Evolutionary conservation across 2,888 invertebrate genomes (phyloP).

Genomic region (Gibbula magus): DNA sequence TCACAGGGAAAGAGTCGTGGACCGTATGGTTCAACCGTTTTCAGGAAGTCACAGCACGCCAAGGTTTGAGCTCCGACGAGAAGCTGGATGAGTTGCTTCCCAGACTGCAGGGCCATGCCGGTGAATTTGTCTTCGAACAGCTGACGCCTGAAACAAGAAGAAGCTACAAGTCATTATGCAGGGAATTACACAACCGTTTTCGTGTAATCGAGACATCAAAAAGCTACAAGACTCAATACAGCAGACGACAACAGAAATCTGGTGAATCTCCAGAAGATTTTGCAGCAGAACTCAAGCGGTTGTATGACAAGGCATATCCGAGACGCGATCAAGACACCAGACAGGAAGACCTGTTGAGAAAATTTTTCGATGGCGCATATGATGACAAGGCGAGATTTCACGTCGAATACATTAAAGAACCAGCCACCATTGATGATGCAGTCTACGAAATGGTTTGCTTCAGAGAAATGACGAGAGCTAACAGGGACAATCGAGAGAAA

Average conservation of each 20-base stretch:
- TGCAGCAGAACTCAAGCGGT: constrained; percentile 36
- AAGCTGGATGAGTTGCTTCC: background rate
- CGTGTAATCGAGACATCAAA: background rate
- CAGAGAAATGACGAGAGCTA: constrained; percentile 22
- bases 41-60: background rate
- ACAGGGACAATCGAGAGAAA: background rate
- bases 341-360: constrained; percentile 36
- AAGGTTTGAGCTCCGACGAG: background rate
- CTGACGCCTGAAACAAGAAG: too few relatives aligned
- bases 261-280: background rate
- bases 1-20: constrained; percentile 2
- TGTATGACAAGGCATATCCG: background rate
- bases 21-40: background rate
- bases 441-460: constrained; percentile 26
- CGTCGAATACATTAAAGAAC: too few relatives aligned
- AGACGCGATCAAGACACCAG: constrained; percentile 33
- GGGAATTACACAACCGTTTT: background rate
- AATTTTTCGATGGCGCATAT: constrained; percentile 33
- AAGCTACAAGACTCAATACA: background rate
- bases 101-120: background rate
- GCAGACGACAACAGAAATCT: constrained; percentile 25
- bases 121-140: background rate
- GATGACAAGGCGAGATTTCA: constrained; percentile 36
- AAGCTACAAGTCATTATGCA: background rate
- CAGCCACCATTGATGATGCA: constrained; percentile 31